phyloP scores from a whole-genome alignment of 1,140 invertebrate genomes.

The Diabrotica virgifera region DNA sequence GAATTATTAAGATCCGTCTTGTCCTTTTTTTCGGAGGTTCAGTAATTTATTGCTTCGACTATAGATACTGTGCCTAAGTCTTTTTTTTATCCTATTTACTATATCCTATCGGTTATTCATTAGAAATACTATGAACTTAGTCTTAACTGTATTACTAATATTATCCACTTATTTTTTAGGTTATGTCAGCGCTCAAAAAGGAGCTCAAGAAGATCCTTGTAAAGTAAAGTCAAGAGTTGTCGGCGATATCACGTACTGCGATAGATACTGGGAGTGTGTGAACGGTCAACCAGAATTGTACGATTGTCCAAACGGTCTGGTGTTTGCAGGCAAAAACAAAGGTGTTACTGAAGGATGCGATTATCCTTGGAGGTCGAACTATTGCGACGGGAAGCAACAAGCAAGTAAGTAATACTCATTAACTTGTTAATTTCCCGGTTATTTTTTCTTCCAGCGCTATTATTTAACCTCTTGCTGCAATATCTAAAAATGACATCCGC shows the following conservation, averaged over 20 bases:
- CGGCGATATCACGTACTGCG: conserved; percentile 76
- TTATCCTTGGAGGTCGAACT: conserved; percentile 84
- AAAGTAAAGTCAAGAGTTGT: conserved; percentile 71
- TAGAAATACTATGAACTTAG: background rate
- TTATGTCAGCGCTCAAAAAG: conserved; percentile 46
- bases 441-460: too few species aligned
- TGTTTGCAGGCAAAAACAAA: conserved; percentile 82
- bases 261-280: conserved; percentile 84
- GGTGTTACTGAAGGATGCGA: conserved; percentile 85
- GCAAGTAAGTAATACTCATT: conserved; percentile 57
- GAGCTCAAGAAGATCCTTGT: conserved; percentile 69
- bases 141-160: background rate
- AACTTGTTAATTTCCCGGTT: too few species aligned
- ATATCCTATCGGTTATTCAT: background rate
- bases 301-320: conserved; percentile 86
- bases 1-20: too few species aligned
- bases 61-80: background rate
- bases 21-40: too few species aligned
- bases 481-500: too few species aligned
- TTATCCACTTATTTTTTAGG: conserved; percentile 25
- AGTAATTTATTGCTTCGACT: too few species aligned
- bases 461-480: too few species aligned
- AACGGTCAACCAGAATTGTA: conserved; percentile 74
- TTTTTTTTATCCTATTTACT: background rate
- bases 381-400: conserved; percentile 75